These are phyloP conservation scores for Ommatoiulus sabulosus DNA, from an alignment of 2,888 invertebrate genomes.

Conservation along the genomic window DNA sequence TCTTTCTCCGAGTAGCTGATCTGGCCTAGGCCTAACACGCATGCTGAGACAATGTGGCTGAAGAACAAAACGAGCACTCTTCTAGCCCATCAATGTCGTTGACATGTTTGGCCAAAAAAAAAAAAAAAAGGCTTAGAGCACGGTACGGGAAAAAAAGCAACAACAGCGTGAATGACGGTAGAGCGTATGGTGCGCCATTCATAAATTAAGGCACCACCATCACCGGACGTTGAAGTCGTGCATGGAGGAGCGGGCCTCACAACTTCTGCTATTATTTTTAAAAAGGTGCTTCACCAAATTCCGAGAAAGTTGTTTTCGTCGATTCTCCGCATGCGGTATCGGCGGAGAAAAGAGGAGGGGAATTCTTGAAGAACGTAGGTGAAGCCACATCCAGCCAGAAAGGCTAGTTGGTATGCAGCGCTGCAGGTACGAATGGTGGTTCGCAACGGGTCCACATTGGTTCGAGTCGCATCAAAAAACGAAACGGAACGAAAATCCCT, in stretches of 20 bases:
- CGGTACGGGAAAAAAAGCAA: background rate
- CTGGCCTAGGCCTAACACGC: background rate
- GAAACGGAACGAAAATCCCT: background rate
- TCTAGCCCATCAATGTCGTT: constrained; percentile 47
- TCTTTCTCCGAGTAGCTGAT: background rate
- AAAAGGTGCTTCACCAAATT: constrained; percentile 9
- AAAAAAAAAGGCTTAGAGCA: constrained; percentile 7
- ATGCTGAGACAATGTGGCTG: constrained; percentile 7
- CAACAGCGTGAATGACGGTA: background rate
- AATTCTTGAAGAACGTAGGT: constrained; percentile 3
- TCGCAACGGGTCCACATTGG: constrained; percentile 16
- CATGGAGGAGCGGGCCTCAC: background rate
- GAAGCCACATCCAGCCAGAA: constrained; percentile 25
- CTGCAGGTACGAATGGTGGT: constrained; percentile 38
- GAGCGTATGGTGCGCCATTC: background rate
- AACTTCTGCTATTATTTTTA: background rate
- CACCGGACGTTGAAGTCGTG: too few relatives aligned
- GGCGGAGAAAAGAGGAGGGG: constrained; percentile 38
- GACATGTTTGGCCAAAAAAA: constrained; percentile 35
- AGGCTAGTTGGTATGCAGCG: constrained; percentile 38
- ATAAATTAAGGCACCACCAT: background rate
- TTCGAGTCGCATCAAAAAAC: background rate
- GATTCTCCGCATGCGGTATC: constrained; percentile 41
- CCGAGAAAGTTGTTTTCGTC: constrained; percentile 41
- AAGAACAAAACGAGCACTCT: constrained; percentile 26